These are phyloP conservation scores for Drosophila sordidula DNA, from an alignment of 2,888 invertebrate genomes.

Conservation along the genomic window DNA sequence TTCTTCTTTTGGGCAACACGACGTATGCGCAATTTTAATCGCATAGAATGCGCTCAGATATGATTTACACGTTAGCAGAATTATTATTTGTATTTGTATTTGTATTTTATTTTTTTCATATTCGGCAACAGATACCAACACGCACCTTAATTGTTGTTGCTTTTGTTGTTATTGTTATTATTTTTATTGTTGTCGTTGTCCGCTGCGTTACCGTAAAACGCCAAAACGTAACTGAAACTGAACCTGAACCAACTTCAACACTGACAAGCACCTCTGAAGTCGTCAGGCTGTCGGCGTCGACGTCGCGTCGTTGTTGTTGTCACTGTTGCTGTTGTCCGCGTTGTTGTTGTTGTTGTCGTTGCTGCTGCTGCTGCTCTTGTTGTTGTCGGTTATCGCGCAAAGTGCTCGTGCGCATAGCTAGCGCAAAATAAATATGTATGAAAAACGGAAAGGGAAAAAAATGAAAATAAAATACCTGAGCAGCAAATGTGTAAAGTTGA, in stretches of 20 bases:
- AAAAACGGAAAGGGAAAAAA: constrained; percentile 1
- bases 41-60: constrained; percentile 45
- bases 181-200: constrained; percentile 37
- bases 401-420: constrained; percentile 72
- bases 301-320: constrained; percentile 13
- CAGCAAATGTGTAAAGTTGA: constrained; percentile 54
- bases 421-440: constrained; percentile 62
- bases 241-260: constrained; percentile 72
- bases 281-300: constrained; percentile 39
- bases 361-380: constrained; percentile 10
- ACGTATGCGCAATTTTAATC: constrained; percentile 70
- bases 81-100: constrained; percentile 13
- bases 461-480: constrained; percentile 39
- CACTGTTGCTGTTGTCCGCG: constrained; percentile 17
- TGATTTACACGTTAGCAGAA: constrained; percentile 70
- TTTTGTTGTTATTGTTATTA: constrained; percentile 5
- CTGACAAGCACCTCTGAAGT: constrained; percentile 63
- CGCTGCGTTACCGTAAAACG: constrained; percentile 80
- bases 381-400: constrained; percentile 66
- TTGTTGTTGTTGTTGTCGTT: constrained; percentile 14
- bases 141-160: constrained; percentile 41
- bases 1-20: constrained; percentile 43
- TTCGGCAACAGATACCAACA: constrained; percentile 37
- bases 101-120: constrained; percentile 2
- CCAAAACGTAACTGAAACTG: constrained; percentile 79